Evolutionary conservation across 1,140 invertebrate genomes (phyloP).

Genomic region (Zaprionus taronus): DNA sequence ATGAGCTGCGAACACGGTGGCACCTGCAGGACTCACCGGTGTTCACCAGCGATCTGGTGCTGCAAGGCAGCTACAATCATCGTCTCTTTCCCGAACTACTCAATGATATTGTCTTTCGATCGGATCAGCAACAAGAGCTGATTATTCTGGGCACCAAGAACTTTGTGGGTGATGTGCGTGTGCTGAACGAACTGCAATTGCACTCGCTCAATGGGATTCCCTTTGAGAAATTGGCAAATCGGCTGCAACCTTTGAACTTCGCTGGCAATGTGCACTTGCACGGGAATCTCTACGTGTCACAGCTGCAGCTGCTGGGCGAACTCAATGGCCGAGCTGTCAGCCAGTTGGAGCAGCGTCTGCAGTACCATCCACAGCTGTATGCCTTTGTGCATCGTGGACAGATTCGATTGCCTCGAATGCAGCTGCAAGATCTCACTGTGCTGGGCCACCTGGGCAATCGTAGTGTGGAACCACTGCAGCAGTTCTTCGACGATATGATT

Average conservation of each 20-base stretch:
- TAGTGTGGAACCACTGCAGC: conserved; percentile 32
- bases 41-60: conserved; percentile 48
- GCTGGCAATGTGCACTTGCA: conserved; percentile 50
- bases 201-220: conserved; percentile 65
- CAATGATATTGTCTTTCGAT: conserved; percentile 62
- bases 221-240: conserved; percentile 59
- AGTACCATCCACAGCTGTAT: conserved; percentile 35
- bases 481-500: conserved; percentile 64
- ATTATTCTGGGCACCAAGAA: conserved; percentile 66
- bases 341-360: conserved; percentile 37
- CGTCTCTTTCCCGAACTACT: conserved; percentile 59
- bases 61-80: conserved; percentile 65
- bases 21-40: conserved; percentile 45
- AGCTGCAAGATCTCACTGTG: conserved; percentile 56
- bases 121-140: conserved; percentile 18
- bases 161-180: conserved; percentile 46
- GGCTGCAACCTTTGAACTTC: conserved; percentile 29
- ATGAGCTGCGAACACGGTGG: conserved; percentile 62
- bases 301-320: conserved; percentile 44
- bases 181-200: conserved; percentile 37
- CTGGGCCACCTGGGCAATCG: conserved; percentile 56
- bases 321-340: conserved; percentile 38
- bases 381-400: conserved; percentile 54
- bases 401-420: conserved; percentile 17
- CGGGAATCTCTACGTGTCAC: conserved; percentile 47